Conservation (phyloP, 2,113 vertebrate species). For the Burhinus oedicnemus region DNA sequence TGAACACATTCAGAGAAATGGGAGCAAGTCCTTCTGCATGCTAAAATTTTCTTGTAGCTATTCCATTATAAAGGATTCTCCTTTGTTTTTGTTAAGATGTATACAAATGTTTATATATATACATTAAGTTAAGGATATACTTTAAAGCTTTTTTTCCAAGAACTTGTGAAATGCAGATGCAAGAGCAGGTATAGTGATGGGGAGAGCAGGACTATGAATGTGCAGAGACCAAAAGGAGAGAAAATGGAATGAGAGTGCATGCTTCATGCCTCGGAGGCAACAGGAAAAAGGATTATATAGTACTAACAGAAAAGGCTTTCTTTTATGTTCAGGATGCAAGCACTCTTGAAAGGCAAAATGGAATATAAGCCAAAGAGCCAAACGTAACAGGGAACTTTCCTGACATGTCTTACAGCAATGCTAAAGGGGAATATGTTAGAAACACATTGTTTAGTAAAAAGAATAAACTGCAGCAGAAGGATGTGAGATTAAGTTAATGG, state of each 20-base stretch:
- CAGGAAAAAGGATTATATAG: neutral
- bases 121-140: neutral
- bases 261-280: neutral
- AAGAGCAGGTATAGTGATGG: neutral
- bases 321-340: neutral
- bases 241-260: neutral
- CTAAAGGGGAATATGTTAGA: neutral
- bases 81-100: neutral
- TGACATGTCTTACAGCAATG: neutral
- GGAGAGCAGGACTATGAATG: neutral
- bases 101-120: neutral
- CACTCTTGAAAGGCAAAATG: neutral
- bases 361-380: neutral
- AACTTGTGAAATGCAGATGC: neutral
- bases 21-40: accelerated
- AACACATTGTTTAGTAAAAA: neutral
- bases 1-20: neutral
- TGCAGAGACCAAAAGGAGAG: neutral
- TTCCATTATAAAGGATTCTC: neutral
- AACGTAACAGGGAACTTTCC: neutral
- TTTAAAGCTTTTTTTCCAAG: neutral
- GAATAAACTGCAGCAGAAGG: neutral
- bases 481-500: neutral
- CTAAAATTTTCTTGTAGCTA: neutral
- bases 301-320: neutral